phyloP scores from a whole-genome alignment of 2,797 vertebrate species.

The Salmo trutta region DNA sequence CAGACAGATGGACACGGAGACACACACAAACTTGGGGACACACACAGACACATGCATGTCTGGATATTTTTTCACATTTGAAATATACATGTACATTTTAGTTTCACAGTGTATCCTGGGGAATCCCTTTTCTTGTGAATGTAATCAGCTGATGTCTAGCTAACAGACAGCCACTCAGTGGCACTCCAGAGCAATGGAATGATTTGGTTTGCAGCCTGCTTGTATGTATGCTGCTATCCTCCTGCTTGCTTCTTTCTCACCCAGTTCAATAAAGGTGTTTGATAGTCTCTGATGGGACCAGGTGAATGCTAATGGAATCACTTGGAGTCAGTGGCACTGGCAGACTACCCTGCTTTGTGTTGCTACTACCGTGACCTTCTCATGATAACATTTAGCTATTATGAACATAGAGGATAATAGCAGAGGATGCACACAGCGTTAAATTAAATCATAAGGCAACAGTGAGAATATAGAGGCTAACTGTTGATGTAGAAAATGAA shows the following conservation, averaged over 20 bases:
- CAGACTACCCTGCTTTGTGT: background rate
- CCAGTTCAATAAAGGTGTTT: too few species aligned
- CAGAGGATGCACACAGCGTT: background rate
- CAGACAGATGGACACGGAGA: background rate
- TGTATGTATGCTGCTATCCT: too few species aligned
- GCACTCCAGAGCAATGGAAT: background rate
- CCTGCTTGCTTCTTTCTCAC: too few species aligned
- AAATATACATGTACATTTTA: background rate
- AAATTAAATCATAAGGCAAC: background rate
- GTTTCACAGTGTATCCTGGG: slow-evolving; percentile 1
- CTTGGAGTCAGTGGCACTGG: background rate
- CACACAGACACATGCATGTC: background rate
- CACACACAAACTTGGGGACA: background rate
- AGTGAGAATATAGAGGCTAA: background rate
- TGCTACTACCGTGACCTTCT: background rate
- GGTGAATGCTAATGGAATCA: too few species aligned
- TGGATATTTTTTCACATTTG: background rate
- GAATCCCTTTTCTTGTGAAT: background rate
- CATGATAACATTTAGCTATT: background rate
- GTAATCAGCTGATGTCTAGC: background rate
- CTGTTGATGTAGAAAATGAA: background rate
- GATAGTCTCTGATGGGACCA: too few species aligned
- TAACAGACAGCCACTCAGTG: too few species aligned
- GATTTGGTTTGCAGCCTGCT: too few species aligned
- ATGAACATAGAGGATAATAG: background rate